Conservation (phyloP, 2,888 invertebrate species). For the Netelia melanura region DNA sequence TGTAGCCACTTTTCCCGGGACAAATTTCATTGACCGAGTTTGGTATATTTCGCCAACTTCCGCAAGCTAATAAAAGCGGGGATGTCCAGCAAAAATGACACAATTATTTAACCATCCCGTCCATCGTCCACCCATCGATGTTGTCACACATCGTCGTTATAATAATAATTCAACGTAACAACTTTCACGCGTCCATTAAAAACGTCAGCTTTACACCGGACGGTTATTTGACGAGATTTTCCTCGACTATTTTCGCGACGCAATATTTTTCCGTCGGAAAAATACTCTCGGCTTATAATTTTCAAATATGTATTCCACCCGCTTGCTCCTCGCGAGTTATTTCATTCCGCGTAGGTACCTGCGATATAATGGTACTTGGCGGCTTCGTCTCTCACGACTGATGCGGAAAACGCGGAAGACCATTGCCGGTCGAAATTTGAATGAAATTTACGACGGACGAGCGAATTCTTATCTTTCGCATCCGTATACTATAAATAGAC, state of each 20-base stretch:
- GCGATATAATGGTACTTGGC: constrained; percentile 17
- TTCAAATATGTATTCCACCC: no score
- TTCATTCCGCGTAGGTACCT: constrained; percentile 7
- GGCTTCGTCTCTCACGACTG: not conserved
- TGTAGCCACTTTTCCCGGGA: constrained; percentile 21
- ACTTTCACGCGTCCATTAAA: no score
- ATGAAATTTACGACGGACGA: constrained; percentile 48
- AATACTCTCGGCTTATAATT: no score
- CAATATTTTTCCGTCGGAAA: no score
- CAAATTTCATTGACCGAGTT: constrained; percentile 29
- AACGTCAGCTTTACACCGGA: no score
- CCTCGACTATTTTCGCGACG: no score
- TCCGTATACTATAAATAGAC: not conserved
- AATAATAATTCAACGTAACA: no score
- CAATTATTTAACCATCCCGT: constrained; percentile 26
- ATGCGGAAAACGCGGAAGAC: constrained; percentile 4
- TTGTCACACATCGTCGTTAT: no score
- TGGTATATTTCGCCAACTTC: not conserved
- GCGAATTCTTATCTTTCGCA: constrained; percentile 1
- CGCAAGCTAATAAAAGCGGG: constrained; percentile 26
- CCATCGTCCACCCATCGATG: not conserved
- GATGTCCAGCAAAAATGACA: constrained; percentile 10
- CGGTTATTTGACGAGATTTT: no score
- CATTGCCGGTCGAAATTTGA: constrained; percentile 47
- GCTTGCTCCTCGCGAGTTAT: not conserved